Evolutionary conservation across 2,888 invertebrate genomes (phyloP).

Genomic region (Artemia sp.): DNA sequence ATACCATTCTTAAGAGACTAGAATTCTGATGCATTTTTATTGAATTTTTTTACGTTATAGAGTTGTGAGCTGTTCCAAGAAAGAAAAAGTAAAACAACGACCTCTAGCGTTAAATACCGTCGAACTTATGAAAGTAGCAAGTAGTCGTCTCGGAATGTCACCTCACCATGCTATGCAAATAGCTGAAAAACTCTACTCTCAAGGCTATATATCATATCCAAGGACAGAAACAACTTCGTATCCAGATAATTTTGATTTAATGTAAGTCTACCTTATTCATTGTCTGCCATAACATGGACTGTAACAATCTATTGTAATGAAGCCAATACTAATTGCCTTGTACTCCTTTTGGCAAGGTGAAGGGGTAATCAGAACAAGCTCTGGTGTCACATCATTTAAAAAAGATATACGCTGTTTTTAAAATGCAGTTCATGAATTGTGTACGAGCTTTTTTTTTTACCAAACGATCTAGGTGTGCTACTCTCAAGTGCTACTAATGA

Average conservation of each 20-base stretch:
- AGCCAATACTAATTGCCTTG: too few species aligned
- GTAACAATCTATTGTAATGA: too few species aligned
- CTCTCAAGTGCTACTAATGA: too few species aligned
- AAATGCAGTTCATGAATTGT: too few species aligned
- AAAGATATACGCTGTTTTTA: too few species aligned
- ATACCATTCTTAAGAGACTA: too few species aligned
- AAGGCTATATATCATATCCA: slow-evolving; percentile 94
- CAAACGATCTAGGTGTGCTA: too few species aligned
- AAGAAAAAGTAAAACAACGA: slow-evolving; percentile 67
- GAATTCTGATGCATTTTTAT: too few species aligned
- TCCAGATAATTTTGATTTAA: slow-evolving; percentile 80
- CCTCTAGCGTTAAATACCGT: slow-evolving; percentile 92
- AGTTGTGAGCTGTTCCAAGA: slow-evolving; percentile 55
- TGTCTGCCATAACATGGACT: not conserved
- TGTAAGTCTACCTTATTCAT: slow-evolving; percentile 37
- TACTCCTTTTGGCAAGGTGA: too few species aligned
- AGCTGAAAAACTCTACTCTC: slow-evolving; percentile 81
- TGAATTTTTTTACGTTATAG: slow-evolving; percentile 33
- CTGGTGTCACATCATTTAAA: too few species aligned
- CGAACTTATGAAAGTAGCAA: slow-evolving; percentile 80
- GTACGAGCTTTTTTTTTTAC: too few species aligned
- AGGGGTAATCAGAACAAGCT: too few species aligned
- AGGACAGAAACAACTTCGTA: slow-evolving; percentile 95
- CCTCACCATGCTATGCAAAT: slow-evolving; percentile 73
- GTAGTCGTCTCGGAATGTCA: slow-evolving; percentile 72